Conservation (phyloP, 2,888 invertebrate species). For the Morpho helenor region DNA sequence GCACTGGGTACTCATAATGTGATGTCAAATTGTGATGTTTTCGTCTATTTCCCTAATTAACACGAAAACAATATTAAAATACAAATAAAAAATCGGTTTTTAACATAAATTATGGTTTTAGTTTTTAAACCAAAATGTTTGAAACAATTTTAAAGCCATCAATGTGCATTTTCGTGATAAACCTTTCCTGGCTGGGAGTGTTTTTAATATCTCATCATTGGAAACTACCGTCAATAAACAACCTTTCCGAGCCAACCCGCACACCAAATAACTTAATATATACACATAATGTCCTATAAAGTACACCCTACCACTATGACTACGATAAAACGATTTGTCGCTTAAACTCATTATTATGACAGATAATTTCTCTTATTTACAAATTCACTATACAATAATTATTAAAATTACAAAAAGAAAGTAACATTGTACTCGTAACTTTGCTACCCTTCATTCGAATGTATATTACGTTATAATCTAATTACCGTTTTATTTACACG, state of each 20-base stretch:
- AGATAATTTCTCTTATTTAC: slow-evolving; percentile 78
- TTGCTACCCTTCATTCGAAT: slow-evolving; percentile 67
- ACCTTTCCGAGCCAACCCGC: slow-evolving; percentile 31
- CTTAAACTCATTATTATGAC: slow-evolving; percentile 77
- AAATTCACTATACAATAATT: slow-evolving; percentile 73
- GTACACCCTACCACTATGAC: slow-evolving; percentile 72
- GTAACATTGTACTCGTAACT: slow-evolving; percentile 75
- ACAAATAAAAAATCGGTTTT: slow-evolving; percentile 21
- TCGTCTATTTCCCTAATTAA: slow-evolving; percentile 21
- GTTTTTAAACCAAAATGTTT: slow-evolving; percentile 56
- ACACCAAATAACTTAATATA: slow-evolving; percentile 62
- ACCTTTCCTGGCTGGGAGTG: slow-evolving; percentile 27
- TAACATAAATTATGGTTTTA: slow-evolving; percentile 28
- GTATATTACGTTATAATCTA: slow-evolving; percentile 58
- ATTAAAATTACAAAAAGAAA: slow-evolving; percentile 62
- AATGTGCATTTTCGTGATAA: slow-evolving; percentile 64
- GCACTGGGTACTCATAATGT: slow-evolving; percentile 37
- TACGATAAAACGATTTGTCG: slow-evolving; percentile 76
- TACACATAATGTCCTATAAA: slow-evolving; percentile 52
- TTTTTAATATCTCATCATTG: slow-evolving; percentile 5
- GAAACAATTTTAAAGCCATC: slow-evolving; percentile 63
- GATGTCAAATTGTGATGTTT: slow-evolving; percentile 64
- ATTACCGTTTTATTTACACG: slow-evolving; percentile 59
- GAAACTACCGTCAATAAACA: slow-evolving; percentile 12
- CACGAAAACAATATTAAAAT: slow-evolving; percentile 32